Evolutionary conservation across 2,888 invertebrate species (phyloP), one percentile per base, ranked within the genome.

Genomic region (Troilus luridus): DNA sequence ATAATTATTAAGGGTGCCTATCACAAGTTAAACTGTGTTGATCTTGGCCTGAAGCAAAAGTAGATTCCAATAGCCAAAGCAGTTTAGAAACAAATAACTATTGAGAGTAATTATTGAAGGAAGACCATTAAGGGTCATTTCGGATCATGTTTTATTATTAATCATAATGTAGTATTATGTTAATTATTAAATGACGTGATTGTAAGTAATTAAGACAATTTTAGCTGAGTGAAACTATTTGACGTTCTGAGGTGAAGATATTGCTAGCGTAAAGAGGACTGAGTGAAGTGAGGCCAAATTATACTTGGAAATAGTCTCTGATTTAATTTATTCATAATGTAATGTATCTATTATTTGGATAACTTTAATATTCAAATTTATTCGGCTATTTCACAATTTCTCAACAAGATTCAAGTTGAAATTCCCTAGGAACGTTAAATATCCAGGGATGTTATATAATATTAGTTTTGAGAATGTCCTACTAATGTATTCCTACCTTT

Each of bases 311-410:
- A 77, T 77, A 19, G 41, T 19, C 17, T 41, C 72, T 77, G 27
- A 77, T 41, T 12, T 77, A 77, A 77, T 77, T 77, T 77, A 77
- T 77, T 77, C 72, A 77, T 77, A 2, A 77, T 77, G 27, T 77
- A 41, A 77, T 77, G 72, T 77, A 77, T 41, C 27, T 77, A 8
- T 77, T 77, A 77, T 41, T 77, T 77, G 41, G 27, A 77, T 77
- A 77, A 41, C 27, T 77, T 17, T 77, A 77, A 77, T 77, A 77
- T 77, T 77, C 27, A 77, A 77, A 77, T 77, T 77, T 77, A 77
- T 77, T 77, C 72, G 41, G 12, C 27, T 77, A 41, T 27, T 41
- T 77, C 27, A 77, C 41, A 41, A 77, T 77, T 41, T 17, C 41
- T 77, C 72, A 77, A 19, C 27, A 7, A 0, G 17, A 41, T 17